Conservation (phyloP, 2,888 invertebrate species). For the Melanotus villosus region DNA sequence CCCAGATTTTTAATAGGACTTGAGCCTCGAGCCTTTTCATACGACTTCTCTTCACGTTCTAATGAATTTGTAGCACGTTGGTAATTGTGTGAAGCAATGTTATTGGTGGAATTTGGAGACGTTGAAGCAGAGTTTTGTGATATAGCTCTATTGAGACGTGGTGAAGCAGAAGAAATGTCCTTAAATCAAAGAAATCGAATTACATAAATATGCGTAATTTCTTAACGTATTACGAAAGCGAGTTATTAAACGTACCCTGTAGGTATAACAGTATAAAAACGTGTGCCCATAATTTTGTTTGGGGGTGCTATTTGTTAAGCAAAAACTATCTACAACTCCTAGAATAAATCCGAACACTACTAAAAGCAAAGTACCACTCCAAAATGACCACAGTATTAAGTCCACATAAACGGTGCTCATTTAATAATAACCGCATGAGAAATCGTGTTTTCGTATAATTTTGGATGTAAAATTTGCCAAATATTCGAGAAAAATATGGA, state of each 20-base stretch:
- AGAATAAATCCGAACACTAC: conserved; percentile 49
- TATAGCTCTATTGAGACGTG: conserved; percentile 54
- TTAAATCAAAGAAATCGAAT: conserved; percentile 40
- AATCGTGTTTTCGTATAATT: too few relatives aligned
- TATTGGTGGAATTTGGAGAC: conserved; percentile 46
- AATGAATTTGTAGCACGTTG: conserved; percentile 51
- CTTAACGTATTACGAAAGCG: too few relatives aligned
- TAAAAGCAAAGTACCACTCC: conserved; percentile 46
- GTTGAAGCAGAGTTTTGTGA: conserved; percentile 42
- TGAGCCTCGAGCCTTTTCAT: conserved; percentile 42
- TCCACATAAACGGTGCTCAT: conserved; percentile 45
- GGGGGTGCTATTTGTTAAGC: conserved; percentile 17
- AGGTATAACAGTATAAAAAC: not conserved
- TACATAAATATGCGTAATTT: too few relatives aligned
- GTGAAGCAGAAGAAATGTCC: conserved; percentile 58
- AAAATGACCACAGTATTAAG: conserved; percentile 47
- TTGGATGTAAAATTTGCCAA: too few relatives aligned
- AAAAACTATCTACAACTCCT: conserved; percentile 49
- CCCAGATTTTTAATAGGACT: conserved; percentile 68
- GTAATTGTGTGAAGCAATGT: conserved; percentile 42
- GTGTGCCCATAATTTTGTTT: not conserved
- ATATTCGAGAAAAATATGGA: not conserved
- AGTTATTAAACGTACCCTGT: conserved; percentile 9
- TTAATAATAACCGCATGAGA: too few relatives aligned
- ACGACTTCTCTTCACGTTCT: conserved; percentile 48